These are phyloP conservation scores for Tanypteryx hageni DNA, from an alignment of 2,888 invertebrate genomes.

Conservation along the genomic window DNA sequence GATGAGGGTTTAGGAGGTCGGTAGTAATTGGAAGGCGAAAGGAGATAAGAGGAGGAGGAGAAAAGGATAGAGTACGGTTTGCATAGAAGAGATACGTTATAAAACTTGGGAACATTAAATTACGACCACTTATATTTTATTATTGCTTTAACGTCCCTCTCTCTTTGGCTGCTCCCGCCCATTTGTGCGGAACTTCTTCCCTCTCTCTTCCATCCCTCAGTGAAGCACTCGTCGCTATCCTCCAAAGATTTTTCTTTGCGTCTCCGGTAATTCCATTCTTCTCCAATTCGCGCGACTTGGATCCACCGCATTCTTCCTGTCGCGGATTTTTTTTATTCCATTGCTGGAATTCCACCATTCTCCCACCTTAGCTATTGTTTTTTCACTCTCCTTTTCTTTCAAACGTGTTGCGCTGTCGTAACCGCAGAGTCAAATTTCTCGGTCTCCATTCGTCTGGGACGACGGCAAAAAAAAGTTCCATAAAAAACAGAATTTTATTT, in stretches of 20 bases:
- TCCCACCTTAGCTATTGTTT: background rate
- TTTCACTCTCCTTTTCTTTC: background rate
- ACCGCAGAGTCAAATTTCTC: too few species aligned
- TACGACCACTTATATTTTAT: slow-evolving; percentile 36
- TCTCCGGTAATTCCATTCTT: background rate
- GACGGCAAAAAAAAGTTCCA: too few species aligned
- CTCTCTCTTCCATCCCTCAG: background rate
- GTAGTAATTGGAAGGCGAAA: background rate
- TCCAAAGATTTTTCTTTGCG: background rate
- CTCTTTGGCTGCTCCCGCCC: too few species aligned
- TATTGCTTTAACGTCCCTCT: background rate
- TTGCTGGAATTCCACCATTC: background rate
- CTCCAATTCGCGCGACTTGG: background rate
- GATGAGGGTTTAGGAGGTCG: background rate
- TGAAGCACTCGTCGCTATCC: background rate
- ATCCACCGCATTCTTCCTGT: too few species aligned
- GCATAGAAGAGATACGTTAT: background rate
- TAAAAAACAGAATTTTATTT: too few species aligned
- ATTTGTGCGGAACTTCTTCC: background rate
- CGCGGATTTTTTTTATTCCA: background rate
- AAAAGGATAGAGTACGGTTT: background rate
- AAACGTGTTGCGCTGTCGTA: too few species aligned
- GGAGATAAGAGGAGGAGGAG: background rate
- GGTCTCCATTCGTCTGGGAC: too few species aligned
- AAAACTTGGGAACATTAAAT: slow-evolving; percentile 31